Evolutionary conservation across 2,797 vertebrate genomes (phyloP), one percentile per base, ranked within the genome.

Genomic region (Liparis tanakae): DNA sequence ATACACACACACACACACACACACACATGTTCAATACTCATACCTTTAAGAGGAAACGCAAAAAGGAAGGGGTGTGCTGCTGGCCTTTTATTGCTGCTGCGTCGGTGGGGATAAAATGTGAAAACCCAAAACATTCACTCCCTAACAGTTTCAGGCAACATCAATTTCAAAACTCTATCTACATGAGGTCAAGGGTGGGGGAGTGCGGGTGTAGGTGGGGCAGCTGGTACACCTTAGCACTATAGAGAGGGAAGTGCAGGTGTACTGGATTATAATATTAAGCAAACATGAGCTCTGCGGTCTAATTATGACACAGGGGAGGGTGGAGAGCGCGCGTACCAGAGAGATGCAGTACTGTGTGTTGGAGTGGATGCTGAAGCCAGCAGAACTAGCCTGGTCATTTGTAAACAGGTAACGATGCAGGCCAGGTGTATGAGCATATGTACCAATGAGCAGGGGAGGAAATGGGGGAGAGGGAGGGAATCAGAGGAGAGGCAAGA

Each of bases 251-350:
- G 88, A 92, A 93, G 92, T 93, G 93, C 97, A 97, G 97, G 89
- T 90, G 89, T 80, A 82, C 83, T 75, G 74, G 79, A 89, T 91
- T 92, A 90, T 88, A 86, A 90, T 90, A 88, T 91, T 96, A 97
- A 96, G 95, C 94, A 95, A 95, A 94, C 89, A 88, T 96, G 96
- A 98, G 97, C 96, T 96, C 96, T 90, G 94, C 96, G 95, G 96
- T 95, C 96, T 99, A 98, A 99, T 99, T 97, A 97, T 96, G 96
- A 96, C 97, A 97, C 95, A 92, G 94, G 97, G 96, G 97, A 98
- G 95, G 96, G 87, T 80, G 79, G 87, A 84, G 79, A 82, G 79
- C n/a, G 70, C 46, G 65, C 60, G 79, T 59, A 79, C 78, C 72
- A 72, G 77, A 84, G 85, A 90, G 83, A 87, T 77, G 84, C 88